Evolutionary conservation across 2,797 vertebrate genomes (phyloP), one percentile per base, ranked within the genome.

Genomic region (Lerista edwardsae): DNA sequence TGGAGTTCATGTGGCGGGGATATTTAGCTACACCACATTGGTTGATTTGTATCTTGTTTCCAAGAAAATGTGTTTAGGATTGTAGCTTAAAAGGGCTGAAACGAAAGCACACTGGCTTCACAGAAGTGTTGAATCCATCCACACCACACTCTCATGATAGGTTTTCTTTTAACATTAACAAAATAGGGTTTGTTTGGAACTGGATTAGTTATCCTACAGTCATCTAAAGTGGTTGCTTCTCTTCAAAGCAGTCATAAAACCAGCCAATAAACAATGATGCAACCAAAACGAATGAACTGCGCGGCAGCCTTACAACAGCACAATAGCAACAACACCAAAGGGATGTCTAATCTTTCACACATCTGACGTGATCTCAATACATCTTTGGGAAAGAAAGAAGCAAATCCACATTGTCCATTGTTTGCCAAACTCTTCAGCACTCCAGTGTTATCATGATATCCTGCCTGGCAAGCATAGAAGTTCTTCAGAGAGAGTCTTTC

Each of bases 181-280:
- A 31, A 59, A 34, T 34, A 14, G 62, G 51, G 74, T 44, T 34
- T 15, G 47, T 0, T 78, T 78, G 14, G 51, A 36, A 77, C 47
- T 25, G 6, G 21, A 31, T 65, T 80, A 14, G 21, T 3, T 79
- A 75, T 64, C 3, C 57, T 64, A 39, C 11, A 81, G 12, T 69
- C 87, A 27, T 86, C 73, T n/a, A 81, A 64, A 39, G 6, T 10
- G 47, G 67, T 4, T 39, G 10, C 80, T 84, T 80, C 17, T 61
- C 75, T 36, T 72, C 21, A 81, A 36, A 80, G 77, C 9, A 0
- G 89, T 64, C 68, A 21, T 75, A 62, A 90, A 75, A 47, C 2
- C 67, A 47, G 29, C n/a, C 10, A 61, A 44, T 29, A 14, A 74
- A 74, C 31, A 39, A 61, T 61, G 51, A 27, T 34, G 0, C 23